A percentile compares a stretch with the other conserved stretches of the same genome.
phyloP scores from a whole-genome alignment of 2,113 vertebrate genomes.

The Macaca mulatta region DNA sequence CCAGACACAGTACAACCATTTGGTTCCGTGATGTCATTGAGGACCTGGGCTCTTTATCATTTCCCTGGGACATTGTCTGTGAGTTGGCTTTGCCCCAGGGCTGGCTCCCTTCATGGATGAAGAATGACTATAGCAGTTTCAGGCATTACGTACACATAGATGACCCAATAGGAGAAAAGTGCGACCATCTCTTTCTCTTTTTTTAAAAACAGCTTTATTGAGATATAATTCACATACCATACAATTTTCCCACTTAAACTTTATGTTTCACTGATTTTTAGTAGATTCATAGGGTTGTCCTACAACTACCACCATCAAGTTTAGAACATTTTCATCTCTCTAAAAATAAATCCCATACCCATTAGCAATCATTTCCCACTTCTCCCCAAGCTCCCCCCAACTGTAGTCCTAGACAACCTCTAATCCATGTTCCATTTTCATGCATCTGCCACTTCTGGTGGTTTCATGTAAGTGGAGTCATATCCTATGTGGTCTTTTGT shows the following conservation, averaged over 20 bases:
- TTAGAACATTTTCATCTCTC: not conserved
- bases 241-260: not conserved
- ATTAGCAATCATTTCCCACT: not conserved
- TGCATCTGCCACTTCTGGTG: not conserved
- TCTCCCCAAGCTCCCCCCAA: not conserved
- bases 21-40: not conserved
- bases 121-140: not conserved
- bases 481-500: not conserved
- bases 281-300: not conserved
- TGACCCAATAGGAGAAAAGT: not conserved
- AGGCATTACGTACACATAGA: not conserved
- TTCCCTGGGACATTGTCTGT: not conserved
- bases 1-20: not conserved
- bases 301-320: not conserved
- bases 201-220: not conserved
- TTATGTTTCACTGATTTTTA: not conserved
- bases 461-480: not conserved
- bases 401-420: not conserved
- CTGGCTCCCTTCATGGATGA: not conserved
- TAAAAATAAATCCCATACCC: not conserved
- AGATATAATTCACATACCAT: not conserved
- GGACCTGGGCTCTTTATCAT: not conserved
- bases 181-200: not conserved
- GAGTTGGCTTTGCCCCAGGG: not conserved
- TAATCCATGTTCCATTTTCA: not conserved